These are phyloP conservation scores for Trematocara zebra DNA, from an alignment of 2,113 vertebrate species.

Conservation along the genomic window DNA sequence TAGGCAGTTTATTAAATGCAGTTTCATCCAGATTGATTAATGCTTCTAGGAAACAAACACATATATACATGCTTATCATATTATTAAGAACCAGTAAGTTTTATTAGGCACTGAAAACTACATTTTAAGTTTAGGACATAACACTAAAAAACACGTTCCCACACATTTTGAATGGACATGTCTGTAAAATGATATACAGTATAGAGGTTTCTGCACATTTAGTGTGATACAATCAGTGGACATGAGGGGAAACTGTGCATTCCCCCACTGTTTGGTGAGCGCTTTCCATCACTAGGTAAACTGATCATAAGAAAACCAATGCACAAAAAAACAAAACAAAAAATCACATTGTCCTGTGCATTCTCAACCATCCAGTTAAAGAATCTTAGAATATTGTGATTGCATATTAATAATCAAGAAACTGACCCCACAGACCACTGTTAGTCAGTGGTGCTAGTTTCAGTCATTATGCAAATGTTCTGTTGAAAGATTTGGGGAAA, in stretches of 20 bases:
- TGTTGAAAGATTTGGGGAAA: neutral
- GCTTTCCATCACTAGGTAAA: neutral
- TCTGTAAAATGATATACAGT: neutral
- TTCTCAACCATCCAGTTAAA: neutral
- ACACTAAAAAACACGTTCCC: neutral
- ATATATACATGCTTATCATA: no score
- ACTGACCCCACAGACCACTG: neutral
- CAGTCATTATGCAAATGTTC: neutral
- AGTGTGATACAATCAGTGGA: neutral
- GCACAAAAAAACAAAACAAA: neutral
- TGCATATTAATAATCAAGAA: neutral
- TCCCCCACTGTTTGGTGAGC: neutral
- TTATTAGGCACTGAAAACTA: neutral
- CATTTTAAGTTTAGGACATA: neutral
- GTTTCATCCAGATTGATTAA: no score
- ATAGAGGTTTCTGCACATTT: neutral
- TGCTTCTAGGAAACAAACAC: no score
- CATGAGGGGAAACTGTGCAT: neutral
- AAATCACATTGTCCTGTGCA: neutral
- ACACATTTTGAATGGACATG: neutral
- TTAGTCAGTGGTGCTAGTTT: neutral
- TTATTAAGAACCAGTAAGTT: no score
- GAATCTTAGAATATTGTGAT: neutral
- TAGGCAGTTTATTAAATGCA: no score
- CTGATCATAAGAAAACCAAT: neutral